Evolutionary conservation across 2,113 vertebrate genomes (phyloP).

Genomic region (Scophthalmus maximus): DNA sequence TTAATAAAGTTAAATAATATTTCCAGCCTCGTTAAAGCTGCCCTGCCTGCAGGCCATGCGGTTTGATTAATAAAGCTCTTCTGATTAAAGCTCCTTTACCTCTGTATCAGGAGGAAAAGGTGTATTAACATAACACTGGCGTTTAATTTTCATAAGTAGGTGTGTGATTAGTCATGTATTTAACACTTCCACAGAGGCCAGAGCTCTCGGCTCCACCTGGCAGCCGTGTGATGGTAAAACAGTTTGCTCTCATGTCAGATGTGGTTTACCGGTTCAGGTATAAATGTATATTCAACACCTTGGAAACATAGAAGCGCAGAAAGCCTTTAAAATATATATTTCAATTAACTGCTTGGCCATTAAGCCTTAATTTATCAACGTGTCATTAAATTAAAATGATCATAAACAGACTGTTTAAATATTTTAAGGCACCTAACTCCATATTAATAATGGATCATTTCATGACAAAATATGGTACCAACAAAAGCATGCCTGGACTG

Average conservation of each 20-base stretch:
- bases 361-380: too few species aligned
- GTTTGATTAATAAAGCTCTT: conserved; percentile 71
- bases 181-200: conserved; percentile 86
- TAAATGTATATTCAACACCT: neutral
- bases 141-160: conserved; percentile 99
- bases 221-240: conserved; percentile 46
- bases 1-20: conserved; percentile 49
- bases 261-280: conserved; percentile 12
- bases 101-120: conserved; percentile 92
- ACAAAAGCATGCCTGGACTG: neutral
- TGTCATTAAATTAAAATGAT: too few species aligned
- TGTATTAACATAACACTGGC: conserved; percentile 98
- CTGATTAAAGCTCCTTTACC: conserved; percentile 96
- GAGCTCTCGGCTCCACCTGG: conserved; percentile 84
- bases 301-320: too few species aligned
- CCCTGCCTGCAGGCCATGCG: conserved; percentile 31
- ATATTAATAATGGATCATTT: neutral
- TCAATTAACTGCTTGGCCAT: too few species aligned
- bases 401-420: neutral
- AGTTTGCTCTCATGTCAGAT: conserved; percentile 27
- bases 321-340: too few species aligned
- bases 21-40: conserved; percentile 34
- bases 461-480: too few species aligned
- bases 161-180: conserved; percentile 98
- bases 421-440: neutral